Conservation (phyloP, 2,797 vertebrate genomes). For the Scomberomorus guttatus region DNA sequence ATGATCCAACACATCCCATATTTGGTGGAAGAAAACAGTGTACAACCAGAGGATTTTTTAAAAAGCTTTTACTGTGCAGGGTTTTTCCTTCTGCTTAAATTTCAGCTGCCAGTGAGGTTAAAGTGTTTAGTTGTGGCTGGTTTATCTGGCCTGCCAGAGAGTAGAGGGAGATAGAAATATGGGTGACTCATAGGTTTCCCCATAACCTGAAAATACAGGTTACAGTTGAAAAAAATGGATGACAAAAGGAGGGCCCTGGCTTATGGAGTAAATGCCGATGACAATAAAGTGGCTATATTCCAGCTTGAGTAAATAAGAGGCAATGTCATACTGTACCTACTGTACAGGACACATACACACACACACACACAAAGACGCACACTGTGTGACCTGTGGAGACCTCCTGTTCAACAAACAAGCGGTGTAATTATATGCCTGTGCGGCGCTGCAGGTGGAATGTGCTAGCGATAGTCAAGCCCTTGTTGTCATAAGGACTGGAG, state of each 20-base stretch:
- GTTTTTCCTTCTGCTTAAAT: constrained; percentile 12
- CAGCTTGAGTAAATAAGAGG: constrained; percentile 60
- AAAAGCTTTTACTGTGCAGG: neutral
- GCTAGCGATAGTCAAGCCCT: constrained; percentile 66
- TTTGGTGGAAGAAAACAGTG: constrained; percentile 51
- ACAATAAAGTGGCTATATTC: constrained; percentile 71
- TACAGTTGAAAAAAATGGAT: constrained; percentile 41
- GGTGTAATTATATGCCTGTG: constrained; percentile 69
- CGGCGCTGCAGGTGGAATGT: constrained; percentile 77
- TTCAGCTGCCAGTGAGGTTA: constrained; percentile 28
- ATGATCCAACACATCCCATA: constrained; percentile 47
- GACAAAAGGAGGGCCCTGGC: constrained; percentile 53
- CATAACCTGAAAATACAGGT: constrained; percentile 54
- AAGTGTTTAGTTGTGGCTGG: constrained; percentile 43
- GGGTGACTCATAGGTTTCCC: constrained; percentile 59
- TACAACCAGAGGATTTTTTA: constrained; percentile 27
- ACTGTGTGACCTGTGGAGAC: constrained; percentile 67
- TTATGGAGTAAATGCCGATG: constrained; percentile 50
- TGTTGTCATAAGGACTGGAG: constrained; percentile 76
- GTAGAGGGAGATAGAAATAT: constrained; percentile 11
- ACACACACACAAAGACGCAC: constrained; percentile 7
- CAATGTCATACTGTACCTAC: constrained; percentile 54
- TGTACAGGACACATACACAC: constrained; percentile 47
- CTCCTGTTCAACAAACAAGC: constrained; percentile 73
- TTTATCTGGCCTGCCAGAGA: constrained; percentile 48